phyloP scores from a whole-genome alignment of 1,140 invertebrate species.

The Copidosoma floridanum region DNA sequence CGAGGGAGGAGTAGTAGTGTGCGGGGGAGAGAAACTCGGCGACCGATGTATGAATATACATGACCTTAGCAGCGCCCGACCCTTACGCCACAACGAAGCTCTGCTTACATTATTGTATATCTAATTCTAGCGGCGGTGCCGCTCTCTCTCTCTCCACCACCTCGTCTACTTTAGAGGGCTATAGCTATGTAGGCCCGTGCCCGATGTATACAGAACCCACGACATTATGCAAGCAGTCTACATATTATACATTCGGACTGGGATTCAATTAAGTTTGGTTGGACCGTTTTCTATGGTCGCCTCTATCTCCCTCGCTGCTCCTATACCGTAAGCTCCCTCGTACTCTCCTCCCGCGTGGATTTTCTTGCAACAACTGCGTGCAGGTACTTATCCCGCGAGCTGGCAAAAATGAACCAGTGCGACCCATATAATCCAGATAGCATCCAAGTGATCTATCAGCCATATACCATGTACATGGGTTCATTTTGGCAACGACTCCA shows the following conservation, averaged over 20 bases:
- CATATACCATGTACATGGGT: too few relatives aligned
- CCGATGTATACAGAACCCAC: conserved; percentile 40
- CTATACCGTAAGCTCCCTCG: too few relatives aligned
- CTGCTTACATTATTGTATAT: conserved; percentile 61
- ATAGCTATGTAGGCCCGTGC: conserved; percentile 30
- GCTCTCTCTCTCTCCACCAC: not conserved
- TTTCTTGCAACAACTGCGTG: too few relatives aligned
- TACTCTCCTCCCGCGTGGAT: too few relatives aligned
- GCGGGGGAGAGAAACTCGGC: conserved; percentile 13
- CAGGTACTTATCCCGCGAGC: too few relatives aligned
- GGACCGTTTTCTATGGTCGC: too few relatives aligned
- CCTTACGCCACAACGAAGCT: conserved; percentile 55
- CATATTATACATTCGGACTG: conserved; percentile 59
- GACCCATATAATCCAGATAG: too few relatives aligned
- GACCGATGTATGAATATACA: conserved; percentile 57
- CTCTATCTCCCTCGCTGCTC: too few relatives aligned
- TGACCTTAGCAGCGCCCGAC: conserved; percentile 53
- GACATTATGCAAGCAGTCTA: conserved; percentile 59
- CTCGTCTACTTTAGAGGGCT: not conserved
- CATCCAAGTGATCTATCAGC: too few relatives aligned
- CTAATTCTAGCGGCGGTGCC: conserved; percentile 48
- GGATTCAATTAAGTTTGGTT: conserved; percentile 59
- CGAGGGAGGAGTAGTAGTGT: not conserved
- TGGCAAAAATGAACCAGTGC: too few relatives aligned
- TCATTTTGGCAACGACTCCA: too few relatives aligned